Evolutionary conservation across 2,113 vertebrate genomes (phyloP), one percentile per base, ranked within the genome.

Genomic region (Psephotus haematonotus): DNA sequence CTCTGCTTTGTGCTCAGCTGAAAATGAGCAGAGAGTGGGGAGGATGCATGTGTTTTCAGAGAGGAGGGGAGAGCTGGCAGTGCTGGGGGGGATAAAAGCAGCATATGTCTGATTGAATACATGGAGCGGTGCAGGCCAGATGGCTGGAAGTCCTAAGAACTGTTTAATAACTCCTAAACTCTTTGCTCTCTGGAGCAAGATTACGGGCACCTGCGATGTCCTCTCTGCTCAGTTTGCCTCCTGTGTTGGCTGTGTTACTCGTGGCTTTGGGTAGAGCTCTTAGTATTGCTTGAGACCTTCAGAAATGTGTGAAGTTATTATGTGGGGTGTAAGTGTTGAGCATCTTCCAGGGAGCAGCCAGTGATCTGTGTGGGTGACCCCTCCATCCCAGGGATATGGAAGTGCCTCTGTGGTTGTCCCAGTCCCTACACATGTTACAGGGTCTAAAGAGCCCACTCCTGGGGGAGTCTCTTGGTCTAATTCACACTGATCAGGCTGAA

Each of bases 121-220:
- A 19, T 50, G 81, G 70, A 90, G 96, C 90, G 97, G 95, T 94
- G 92, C 64, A n/a, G 90, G 92, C 95, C 96, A 98, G 96, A 97
- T 95, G 97, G 91, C 93, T 76, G 57, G 43, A 55, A 77, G 83
- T 23, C 39, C 74, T 13, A 50, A 20, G 55, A 62, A 60, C 72
- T 46, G 13, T 49, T 69, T 53, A 82, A 50, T 75, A 20, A 59
- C 88, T 81, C 35, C 50, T 94, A 9, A 93, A 83, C 78, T 69
- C 89, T 80, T 47, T 39, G 90, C 93, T 60, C 83, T 90, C 67
- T 24, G 12, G 60, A 94, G 87, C 91, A 70, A 71, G 82, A 83
- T 92, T 67, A 86, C 2, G 55, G 90, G 76, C 80, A 31, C 70
- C 93, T 69, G 57, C 33, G 41, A 11, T 52, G 79, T 91, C 49